These are phyloP conservation scores for Diabrotica virgifera DNA, from an alignment of 1,140 invertebrate species.

Conservation along the genomic window DNA sequence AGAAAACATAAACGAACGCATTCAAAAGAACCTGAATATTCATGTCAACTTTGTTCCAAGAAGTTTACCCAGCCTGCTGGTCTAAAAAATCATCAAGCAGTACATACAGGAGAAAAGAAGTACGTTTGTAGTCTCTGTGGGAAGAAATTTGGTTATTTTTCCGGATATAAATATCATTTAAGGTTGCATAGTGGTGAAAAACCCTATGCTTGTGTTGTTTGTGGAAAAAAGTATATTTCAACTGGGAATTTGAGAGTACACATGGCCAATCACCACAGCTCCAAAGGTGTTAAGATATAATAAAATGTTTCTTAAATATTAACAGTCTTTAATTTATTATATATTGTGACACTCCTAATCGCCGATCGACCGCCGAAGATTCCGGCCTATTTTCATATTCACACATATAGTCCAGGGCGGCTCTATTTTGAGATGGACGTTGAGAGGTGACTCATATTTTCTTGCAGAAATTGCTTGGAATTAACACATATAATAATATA, in stretches of 20 bases:
- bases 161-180: conserved; percentile 9
- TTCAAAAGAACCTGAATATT: not conserved
- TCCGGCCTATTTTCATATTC: too few species aligned
- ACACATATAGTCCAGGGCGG: too few species aligned
- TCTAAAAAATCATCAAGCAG: not conserved
- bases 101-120: not conserved
- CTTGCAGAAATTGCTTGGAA: too few species aligned
- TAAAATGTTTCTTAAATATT: not conserved
- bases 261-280: not conserved
- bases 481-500: too few species aligned
- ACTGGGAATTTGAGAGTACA: not conserved
- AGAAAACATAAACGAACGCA: not conserved
- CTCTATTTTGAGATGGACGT: too few species aligned
- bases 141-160: not conserved
- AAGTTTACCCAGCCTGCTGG: not conserved
- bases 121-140: not conserved
- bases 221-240: conserved; percentile 26
- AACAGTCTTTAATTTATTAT: not conserved
- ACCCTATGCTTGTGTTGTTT: conserved; percentile 48
- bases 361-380: too few species aligned
- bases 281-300: not conserved
- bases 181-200: conserved; percentile 51
- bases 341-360: not conserved
- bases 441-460: too few species aligned
- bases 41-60: not conserved